A percentile compares a stretch with the other conserved stretches of the same genome.
These are phyloP conservation scores for Arenicola marina DNA, from an alignment of 2,888 invertebrate genomes.

Conservation along the genomic window DNA sequence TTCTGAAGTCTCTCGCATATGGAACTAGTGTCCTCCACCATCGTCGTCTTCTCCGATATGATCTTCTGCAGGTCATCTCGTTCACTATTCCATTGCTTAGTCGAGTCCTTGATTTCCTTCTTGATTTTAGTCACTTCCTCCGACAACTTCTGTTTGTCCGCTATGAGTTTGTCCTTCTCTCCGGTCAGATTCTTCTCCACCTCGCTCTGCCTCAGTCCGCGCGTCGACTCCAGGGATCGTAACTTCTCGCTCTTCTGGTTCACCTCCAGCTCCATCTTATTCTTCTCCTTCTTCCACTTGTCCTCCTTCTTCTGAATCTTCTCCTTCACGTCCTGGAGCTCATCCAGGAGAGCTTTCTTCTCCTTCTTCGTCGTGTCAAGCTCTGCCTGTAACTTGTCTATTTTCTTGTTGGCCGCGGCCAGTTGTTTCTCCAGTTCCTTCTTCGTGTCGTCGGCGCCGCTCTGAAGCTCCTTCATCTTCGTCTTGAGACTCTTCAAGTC, in stretches of 20 bases:
- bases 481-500: constrained; percentile 6
- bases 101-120: constrained; percentile 41
- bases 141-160: constrained; percentile 46
- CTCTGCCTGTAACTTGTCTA: constrained; percentile 39
- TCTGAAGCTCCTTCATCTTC: constrained; percentile 18
- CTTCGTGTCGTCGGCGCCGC: constrained; percentile 7
- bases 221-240: constrained; percentile 7
- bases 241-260: constrained; percentile 21
- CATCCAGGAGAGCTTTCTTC: constrained; percentile 41
- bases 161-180: constrained; percentile 50
- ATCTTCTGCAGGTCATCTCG: constrained; percentile 44
- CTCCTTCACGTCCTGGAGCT: constrained; percentile 21
- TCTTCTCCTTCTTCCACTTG: constrained; percentile 18
- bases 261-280: constrained; percentile 23
- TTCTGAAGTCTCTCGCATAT: constrained; percentile 24
- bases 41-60: constrained; percentile 38
- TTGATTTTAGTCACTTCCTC: constrained; percentile 41
- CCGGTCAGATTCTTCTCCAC: constrained; percentile 40
- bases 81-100: constrained; percentile 37
- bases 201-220: constrained; percentile 24
- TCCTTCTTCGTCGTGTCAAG: constrained; percentile 37
- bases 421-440: constrained; percentile 12
- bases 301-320: constrained; percentile 15
- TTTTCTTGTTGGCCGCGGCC: constrained; percentile 29
- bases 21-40: constrained; percentile 31